Percentiles rank a stretch among this genome's conserved stretches.
These are phyloP conservation scores for Tholera decimalis DNA, from an alignment of 2,888 invertebrate species.

Conservation along the genomic window DNA sequence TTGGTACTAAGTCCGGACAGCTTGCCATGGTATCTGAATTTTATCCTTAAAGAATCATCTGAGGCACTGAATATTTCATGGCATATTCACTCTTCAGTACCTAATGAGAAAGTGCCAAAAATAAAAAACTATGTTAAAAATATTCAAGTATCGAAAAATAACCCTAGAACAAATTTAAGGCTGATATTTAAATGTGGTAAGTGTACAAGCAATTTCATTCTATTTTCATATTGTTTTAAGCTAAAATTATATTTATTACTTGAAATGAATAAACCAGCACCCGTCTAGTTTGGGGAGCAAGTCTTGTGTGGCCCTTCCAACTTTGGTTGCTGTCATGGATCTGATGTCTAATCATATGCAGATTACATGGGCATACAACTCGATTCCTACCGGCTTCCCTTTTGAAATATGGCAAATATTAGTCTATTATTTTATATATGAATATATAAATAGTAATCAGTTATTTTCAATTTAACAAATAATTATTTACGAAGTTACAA, in stretches of 20 bases:
- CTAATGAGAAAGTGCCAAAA: slow-evolving; percentile 80
- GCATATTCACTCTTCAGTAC: slow-evolving; percentile 93
- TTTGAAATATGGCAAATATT: too few relatives aligned
- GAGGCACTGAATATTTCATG: slow-evolving; percentile 89
- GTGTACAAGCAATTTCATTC: slow-evolving; percentile 50
- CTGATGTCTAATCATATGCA: too few relatives aligned
- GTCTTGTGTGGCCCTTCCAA: too few relatives aligned
- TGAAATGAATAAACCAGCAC: too few relatives aligned
- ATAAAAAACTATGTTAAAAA: slow-evolving; percentile 81
- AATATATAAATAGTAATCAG: too few relatives aligned
- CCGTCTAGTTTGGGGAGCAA: too few relatives aligned
- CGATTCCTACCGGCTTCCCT: too few relatives aligned
- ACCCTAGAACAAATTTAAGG: slow-evolving; percentile 89
- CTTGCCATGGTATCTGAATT: slow-evolving; percentile 93
- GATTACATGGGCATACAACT: too few relatives aligned
- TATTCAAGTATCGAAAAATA: slow-evolving; percentile 61
- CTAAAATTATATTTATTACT: background rate
- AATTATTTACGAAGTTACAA: too few relatives aligned
- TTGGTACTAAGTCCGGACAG: slow-evolving; percentile 92
- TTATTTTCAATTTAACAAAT: too few relatives aligned
- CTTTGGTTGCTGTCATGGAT: too few relatives aligned
- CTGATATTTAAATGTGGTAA: slow-evolving; percentile 96
- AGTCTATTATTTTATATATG: too few relatives aligned
- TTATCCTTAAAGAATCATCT: slow-evolving; percentile 91
- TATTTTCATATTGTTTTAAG: background rate